phyloP scores from a whole-genome alignment of 2,888 invertebrate genomes.

The Micropterix aruncella region DNA sequence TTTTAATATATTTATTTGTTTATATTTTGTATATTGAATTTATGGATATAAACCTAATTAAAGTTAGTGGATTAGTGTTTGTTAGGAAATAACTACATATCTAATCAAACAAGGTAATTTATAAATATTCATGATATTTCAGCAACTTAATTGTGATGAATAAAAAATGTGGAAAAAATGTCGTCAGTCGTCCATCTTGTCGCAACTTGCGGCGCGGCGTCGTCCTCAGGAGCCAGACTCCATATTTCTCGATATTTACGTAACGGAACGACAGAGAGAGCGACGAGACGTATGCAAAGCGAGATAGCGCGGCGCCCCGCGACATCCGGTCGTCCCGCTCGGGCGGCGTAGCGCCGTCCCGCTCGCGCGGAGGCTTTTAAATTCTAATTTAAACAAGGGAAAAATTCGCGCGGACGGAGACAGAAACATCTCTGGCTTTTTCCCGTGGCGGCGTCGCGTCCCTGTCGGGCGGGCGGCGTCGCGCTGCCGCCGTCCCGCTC shows the following conservation, averaged over 20 bases:
- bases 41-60: too few relatives aligned
- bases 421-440: slow-evolving; percentile 10
- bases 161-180: too few relatives aligned
- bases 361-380: slow-evolving; percentile 15
- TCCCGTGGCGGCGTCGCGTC: slow-evolving; percentile 12
- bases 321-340: slow-evolving; percentile 10
- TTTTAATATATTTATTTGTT: too few relatives aligned
- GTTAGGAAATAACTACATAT: too few relatives aligned
- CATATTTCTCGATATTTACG: background rate
- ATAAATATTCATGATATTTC: too few relatives aligned
- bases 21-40: too few relatives aligned
- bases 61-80: too few relatives aligned
- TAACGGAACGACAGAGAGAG: background rate
- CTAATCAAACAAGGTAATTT: too few relatives aligned
- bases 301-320: background rate
- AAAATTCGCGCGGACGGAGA: slow-evolving; percentile 5
- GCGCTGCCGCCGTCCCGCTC: slow-evolving; percentile 25
- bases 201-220: too few relatives aligned
- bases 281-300: background rate
- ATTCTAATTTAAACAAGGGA: slow-evolving; percentile 12
- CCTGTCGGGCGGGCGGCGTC: slow-evolving; percentile 37
- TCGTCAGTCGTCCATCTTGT: background rate
- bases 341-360: slow-evolving; percentile 17
- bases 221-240: background rate
- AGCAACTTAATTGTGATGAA: too few relatives aligned